Conservation (phyloP, 2,888 invertebrate genomes). For the Cryptus armator region DNA sequence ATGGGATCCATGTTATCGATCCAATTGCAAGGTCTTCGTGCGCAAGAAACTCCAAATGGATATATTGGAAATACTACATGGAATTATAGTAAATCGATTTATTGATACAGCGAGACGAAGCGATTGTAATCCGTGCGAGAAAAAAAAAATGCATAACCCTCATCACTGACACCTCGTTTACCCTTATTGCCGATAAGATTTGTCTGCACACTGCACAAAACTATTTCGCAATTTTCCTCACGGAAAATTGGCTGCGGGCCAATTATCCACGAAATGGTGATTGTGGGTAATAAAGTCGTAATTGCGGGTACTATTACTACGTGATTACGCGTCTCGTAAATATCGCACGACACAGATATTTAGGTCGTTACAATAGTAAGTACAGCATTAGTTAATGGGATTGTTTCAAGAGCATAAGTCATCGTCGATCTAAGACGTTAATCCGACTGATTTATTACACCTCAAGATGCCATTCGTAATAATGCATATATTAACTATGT, state of each 20-base stretch:
- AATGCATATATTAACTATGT: no score
- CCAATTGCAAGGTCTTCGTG: slow-evolving; percentile 24
- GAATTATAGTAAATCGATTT: slow-evolving; percentile 31
- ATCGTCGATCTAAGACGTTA: neutral
- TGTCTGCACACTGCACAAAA: neutral
- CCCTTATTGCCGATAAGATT: neutral
- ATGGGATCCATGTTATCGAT: slow-evolving; percentile 29
- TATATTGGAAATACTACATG: neutral
- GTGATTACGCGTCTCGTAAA: neutral
- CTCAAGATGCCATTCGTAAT: neutral
- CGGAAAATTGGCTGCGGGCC: slow-evolving; percentile 33
- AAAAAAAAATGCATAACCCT: slow-evolving; percentile 25
- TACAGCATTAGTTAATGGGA: neutral
- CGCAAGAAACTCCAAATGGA: slow-evolving; percentile 42
- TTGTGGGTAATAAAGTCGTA: slow-evolving; percentile 29
- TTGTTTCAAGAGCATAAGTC: neutral
- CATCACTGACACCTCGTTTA: neutral
- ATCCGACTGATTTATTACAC: neutral
- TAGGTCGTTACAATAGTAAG: neutral
- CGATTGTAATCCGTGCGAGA: slow-evolving; percentile 7
- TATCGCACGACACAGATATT: neutral
- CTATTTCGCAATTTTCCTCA: neutral
- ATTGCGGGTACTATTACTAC: neutral
- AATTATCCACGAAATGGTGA: slow-evolving; percentile 21
- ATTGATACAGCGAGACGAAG: slow-evolving; percentile 17